These are phyloP conservation scores for Nanger granti DNA, from an alignment of 2,113 vertebrate species.

Conservation along the genomic window DNA sequence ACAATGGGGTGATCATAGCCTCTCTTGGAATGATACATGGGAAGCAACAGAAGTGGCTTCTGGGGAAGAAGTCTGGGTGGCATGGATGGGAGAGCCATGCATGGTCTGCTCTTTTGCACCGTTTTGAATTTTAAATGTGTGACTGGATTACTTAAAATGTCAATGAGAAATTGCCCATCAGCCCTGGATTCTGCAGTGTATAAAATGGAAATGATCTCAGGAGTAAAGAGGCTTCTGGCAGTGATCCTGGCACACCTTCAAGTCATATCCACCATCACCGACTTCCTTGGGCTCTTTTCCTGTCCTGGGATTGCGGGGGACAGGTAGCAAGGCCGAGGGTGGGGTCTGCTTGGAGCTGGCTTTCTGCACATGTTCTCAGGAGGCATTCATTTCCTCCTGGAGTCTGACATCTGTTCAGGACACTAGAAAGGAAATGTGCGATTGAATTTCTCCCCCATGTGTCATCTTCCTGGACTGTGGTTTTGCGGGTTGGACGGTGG, in stretches of 20 bases:
- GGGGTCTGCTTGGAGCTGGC: neutral
- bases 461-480: neutral
- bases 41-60: neutral
- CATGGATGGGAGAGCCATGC: neutral
- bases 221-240: neutral
- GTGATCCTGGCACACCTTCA: neutral
- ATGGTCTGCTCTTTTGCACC: rapidly evolving
- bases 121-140: neutral
- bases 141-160: neutral
- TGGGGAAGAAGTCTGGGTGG: neutral
- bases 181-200: neutral
- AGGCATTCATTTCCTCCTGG: neutral
- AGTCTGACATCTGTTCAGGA: neutral
- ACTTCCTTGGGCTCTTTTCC: neutral
- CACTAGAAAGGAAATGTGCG: neutral
- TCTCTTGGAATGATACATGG: neutral
- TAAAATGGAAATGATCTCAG: neutral
- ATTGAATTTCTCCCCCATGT: neutral
- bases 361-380: neutral
- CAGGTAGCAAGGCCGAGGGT: neutral
- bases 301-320: neutral
- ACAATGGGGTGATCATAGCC: neutral
- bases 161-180: neutral
- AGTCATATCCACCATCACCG: neutral
- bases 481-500: neutral